Conservation (phyloP, 35 echinoderm and acorn worm species). For the Lytechinus variegatus region DNA sequence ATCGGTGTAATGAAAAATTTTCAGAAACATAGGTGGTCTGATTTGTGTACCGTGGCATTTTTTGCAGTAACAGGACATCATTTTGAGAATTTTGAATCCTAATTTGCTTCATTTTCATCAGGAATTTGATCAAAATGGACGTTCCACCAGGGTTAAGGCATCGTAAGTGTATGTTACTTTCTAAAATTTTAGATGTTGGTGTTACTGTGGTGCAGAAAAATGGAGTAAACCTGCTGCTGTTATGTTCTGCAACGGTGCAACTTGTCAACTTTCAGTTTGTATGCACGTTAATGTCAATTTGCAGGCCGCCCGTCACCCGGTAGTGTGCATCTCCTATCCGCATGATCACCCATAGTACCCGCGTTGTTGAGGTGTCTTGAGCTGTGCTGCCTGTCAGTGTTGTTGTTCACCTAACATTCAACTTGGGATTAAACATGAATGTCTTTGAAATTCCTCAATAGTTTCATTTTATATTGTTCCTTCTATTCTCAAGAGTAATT, state of each 20-base stretch:
- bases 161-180: conserved; percentile 99
- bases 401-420: too few species aligned
- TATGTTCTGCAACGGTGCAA: neutral
- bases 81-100: too few species aligned
- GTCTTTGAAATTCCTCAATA: too few species aligned
- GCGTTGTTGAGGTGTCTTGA: too few species aligned
- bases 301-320: too few species aligned
- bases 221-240: conserved; percentile 3
- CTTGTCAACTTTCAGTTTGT: neutral
- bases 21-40: neutral
- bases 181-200: conserved; percentile 64
- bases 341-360: too few species aligned
- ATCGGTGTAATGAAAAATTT: neutral
- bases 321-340: too few species aligned
- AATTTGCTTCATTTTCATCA: neutral
- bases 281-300: neutral
- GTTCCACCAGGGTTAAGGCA: conserved; percentile 89
- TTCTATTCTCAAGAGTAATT: too few species aligned
- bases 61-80: neutral
- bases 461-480: too few species aligned
- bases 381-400: too few species aligned
- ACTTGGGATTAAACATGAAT: too few species aligned
- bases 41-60: neutral
- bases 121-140: conserved; percentile 70
- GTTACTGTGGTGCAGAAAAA: conserved; percentile 35